Evolutionary conservation across 2,113 vertebrate species (phyloP), one percentile per base, ranked within the genome.

Genomic region (Sinocyclocheilus maitianheensis): DNA sequence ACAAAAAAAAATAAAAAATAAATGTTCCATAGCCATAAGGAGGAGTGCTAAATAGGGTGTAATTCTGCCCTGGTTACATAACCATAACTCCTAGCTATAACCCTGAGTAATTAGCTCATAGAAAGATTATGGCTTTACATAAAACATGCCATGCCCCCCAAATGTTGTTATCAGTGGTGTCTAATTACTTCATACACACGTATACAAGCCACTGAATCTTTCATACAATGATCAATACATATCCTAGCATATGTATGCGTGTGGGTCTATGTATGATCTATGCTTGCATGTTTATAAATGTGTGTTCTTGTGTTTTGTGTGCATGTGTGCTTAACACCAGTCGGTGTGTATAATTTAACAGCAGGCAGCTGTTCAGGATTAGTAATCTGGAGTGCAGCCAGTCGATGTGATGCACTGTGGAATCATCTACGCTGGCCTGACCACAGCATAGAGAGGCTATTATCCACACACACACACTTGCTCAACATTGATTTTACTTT

Each of bases 351-450:
- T 85, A 79, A 85, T 85, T 79, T 37, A 85, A 85, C 77, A 85
- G 77, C 84, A 85, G 84, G 84, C 84, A 85, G 62, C 43, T 85
- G 84, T 79, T 85, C 24, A 40, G 79, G 62, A 81, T 81, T 81
- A 81, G 40, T 67, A 78, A 55, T 85, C 77, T 85, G 84, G 84
- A 85, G 48, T 18, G 62, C 20, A 79, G 63, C 84, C 84, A 85
- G 84, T 71, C 62, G 77, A 63, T 80, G 77, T 80, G 77, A 63
- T 43, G 34, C 37, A 80, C 22, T 80, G 60, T 77, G 62, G 46
- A 85, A 78, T 53, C 34, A 85, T 78, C 83, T 65, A 78, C 13
- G 24, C 75, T 78, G 4, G 34, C 43, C 63, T 71, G 76, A 79
- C 76, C 76, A 58, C 53, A 22, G 63, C 79, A 67, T 65, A 65